Evolutionary conservation across 2,888 invertebrate genomes (phyloP).

Genomic region (Cephus spinipes): DNA sequence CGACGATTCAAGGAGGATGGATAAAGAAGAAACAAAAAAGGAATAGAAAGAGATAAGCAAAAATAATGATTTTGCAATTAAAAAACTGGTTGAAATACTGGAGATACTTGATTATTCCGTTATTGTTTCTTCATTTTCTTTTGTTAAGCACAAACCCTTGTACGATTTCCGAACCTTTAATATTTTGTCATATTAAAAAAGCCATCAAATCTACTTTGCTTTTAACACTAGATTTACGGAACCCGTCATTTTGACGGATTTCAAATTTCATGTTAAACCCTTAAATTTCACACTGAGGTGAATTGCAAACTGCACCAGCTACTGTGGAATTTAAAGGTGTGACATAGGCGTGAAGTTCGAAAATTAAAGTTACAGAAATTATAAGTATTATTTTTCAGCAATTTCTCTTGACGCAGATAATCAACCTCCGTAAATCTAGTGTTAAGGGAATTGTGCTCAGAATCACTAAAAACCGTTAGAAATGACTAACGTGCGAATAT

Average conservation of each 20-base stretch:
- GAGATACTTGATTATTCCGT: conserved; percentile 21
- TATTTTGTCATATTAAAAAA: conserved; percentile 29
- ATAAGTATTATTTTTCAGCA: no score
- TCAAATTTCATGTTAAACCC: no score
- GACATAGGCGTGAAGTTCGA: no score
- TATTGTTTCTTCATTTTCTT: conserved; percentile 36
- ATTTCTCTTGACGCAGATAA: no score
- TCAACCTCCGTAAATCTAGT: no score
- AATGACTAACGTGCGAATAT: neutral
- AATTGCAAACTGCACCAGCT: no score
- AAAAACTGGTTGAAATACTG: neutral
- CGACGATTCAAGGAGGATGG: neutral
- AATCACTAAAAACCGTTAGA: neutral
- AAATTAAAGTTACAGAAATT: no score
- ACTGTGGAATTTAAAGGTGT: no score
- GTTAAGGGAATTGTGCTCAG: neutral
- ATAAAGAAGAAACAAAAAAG: conserved; percentile 4
- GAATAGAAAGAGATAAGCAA: neutral
- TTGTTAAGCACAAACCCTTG: conserved; percentile 23
- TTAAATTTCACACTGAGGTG: no score
- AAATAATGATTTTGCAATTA: conserved; percentile 29
- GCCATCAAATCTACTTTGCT: neutral
- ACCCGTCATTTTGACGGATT: no score
- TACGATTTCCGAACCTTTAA: conserved; percentile 42
- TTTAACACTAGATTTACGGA: neutral